Conservation (phyloP, 2,888 invertebrate genomes). For the Sthenelais limicola region DNA sequence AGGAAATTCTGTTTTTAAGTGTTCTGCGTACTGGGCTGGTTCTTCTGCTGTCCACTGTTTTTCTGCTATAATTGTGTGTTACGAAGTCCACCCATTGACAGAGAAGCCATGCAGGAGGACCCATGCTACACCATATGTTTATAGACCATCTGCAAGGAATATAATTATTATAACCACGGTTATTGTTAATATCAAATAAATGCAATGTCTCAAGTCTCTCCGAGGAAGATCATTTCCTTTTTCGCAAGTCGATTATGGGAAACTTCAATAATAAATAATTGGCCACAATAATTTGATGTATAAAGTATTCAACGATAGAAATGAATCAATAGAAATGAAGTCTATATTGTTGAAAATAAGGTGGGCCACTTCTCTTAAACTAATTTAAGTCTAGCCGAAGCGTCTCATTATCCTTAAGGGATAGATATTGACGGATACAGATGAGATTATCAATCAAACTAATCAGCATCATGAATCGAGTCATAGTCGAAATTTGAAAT, state of each 20-base stretch:
- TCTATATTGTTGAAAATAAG: too few relatives aligned
- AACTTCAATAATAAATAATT: not conserved
- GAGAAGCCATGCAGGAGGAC: not conserved
- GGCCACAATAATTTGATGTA: too few relatives aligned
- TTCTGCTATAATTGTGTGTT: not conserved
- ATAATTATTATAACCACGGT: not conserved
- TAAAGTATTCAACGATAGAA: too few relatives aligned
- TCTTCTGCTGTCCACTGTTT: not conserved
- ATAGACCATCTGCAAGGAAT: not conserved
- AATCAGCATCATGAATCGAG: too few relatives aligned
- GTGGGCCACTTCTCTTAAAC: too few relatives aligned
- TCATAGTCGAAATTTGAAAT: too few relatives aligned
- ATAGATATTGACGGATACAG: too few relatives aligned
- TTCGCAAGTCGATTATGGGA: not conserved
- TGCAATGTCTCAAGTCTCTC: not conserved
- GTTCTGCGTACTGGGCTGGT: not conserved
- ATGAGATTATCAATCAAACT: too few relatives aligned
- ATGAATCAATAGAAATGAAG: too few relatives aligned
- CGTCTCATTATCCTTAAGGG: too few relatives aligned
- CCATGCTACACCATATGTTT: constrained; percentile 8
- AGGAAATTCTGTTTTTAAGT: not conserved
- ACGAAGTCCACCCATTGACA: not conserved
- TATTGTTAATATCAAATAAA: not conserved
- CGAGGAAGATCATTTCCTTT: not conserved
- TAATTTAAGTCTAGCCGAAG: too few relatives aligned